Conservation (phyloP, 1,140 invertebrate species). For the Teleogryllus occipitalis region DNA sequence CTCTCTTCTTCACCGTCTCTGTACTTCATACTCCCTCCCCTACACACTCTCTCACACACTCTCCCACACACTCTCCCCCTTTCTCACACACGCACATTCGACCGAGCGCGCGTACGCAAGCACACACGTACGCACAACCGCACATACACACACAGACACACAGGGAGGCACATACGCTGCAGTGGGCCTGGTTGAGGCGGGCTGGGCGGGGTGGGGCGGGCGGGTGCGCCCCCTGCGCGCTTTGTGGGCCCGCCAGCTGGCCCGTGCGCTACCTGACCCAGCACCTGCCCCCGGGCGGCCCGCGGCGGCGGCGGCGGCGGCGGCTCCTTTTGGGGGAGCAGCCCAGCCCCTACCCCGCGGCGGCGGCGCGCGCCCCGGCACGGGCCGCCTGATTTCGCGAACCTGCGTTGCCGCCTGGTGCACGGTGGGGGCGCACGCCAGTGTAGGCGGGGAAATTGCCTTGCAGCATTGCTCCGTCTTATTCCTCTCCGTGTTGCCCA, state of each 20-base stretch:
- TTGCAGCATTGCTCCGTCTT: no score
- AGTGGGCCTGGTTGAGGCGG: neutral
- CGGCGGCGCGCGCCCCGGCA: neutral
- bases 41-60: no score
- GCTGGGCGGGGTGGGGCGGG: no score
- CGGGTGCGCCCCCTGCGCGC: neutral
- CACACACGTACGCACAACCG: neutral
- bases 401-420: neutral
- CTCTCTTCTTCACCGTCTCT: no score
- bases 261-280: neutral
- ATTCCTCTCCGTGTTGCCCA: no score
- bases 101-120: no score
- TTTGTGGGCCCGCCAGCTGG: neutral
- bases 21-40: no score
- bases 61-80: no score
- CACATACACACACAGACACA: neutral
- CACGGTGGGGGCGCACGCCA: no score
- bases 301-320: no score
- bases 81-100: no score
- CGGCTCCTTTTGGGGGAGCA: neutral
- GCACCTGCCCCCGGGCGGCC: neutral
- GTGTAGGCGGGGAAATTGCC: no score
- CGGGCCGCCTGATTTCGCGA: neutral
- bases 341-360: neutral
- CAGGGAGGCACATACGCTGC: neutral